Evolutionary conservation across 2,888 invertebrate genomes (phyloP).

Genomic region (Watsonalla binaria): DNA sequence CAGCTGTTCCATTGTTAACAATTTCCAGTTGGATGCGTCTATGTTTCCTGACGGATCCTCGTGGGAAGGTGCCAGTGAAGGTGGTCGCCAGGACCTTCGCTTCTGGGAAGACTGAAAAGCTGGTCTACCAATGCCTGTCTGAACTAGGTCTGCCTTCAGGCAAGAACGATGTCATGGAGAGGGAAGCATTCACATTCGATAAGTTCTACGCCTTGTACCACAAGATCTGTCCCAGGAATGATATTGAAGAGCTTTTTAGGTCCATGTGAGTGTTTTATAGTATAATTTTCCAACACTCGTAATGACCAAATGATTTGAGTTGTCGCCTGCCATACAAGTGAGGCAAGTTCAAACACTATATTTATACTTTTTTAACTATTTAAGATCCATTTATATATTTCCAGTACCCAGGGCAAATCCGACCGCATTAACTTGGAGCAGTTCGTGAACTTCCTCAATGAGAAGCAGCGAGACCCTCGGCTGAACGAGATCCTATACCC

Average conservation of each 20-base stretch:
- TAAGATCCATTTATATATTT: slow-evolving; percentile 15
- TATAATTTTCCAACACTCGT: not conserved
- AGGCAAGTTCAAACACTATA: too few relatives aligned
- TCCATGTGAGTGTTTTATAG: slow-evolving; percentile 86
- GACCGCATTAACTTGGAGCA: slow-evolving; percentile 92
- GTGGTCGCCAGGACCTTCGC: slow-evolving; percentile 98
- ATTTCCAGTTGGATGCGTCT: slow-evolving; percentile 97
- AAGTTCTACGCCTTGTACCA: slow-evolving; percentile 99
- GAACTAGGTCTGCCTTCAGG: slow-evolving; percentile 96
- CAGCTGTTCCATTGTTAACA: too few relatives aligned
- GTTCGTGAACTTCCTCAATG: slow-evolving; percentile 95
- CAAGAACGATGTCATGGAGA: slow-evolving; percentile 97
- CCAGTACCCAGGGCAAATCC: slow-evolving; percentile 92
- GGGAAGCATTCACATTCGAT: slow-evolving; percentile 96
- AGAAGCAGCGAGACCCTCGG: slow-evolving; percentile 98
- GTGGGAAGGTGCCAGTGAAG: slow-evolving; percentile 97
- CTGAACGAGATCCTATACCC: slow-evolving; percentile 99
- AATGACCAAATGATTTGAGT: too few relatives aligned
- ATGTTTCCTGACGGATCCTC: slow-evolving; percentile 94
- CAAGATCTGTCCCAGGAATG: slow-evolving; percentile 98
- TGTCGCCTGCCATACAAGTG: too few relatives aligned
- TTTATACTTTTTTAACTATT: too few relatives aligned
- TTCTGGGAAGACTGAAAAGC: slow-evolving; percentile 99
- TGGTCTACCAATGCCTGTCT: slow-evolving; percentile 97
- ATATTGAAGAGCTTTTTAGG: slow-evolving; percentile 98